Evolutionary conservation across 2,797 vertebrate genomes (phyloP), one percentile per base, ranked within the genome.

Genomic region (Glossophaga mutica): DNA sequence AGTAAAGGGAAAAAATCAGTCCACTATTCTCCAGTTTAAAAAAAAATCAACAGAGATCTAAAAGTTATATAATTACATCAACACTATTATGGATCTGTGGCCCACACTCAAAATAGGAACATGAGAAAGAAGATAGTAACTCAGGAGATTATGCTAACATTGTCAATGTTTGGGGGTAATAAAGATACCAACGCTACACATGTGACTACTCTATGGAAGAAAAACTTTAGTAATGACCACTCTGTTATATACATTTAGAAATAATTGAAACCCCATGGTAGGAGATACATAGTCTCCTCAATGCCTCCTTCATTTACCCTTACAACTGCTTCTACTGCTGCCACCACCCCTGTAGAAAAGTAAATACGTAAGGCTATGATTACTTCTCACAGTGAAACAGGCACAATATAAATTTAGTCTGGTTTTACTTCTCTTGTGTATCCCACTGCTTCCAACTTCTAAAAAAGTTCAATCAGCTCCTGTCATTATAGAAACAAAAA

Each of bases 401-500:
- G 26, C 3, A 87, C 39, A 4, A 50, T 10, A 29, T n/a, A 89
- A 88, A 78, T 87, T 87, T 34, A 92, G 19, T 87, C 12, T 73
- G 24, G 70, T 34, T 84, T 81, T 85, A 73, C 48, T 89, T 29
- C 24, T 93, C 76, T 22, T 93, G 70, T 67, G 21, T 62, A 85
- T 26, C 26, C 6, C 29, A 83, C 32, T 29, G n/a, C 16, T 88
- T 65, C 57, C 46, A 91, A 87, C 21, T 48, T 94, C 42, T 91
- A 70, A 91, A 91, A 89, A 92, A 59, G 46, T 70, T 16, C 42
- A 70, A 42, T 94, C 83, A 93, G 26, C 57, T 90, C 76, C 52
- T 90, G 55, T 94, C 32, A 94, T 90, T 87, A 92, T 29, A 92
- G 34, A 97, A 77, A 26, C 82, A 87, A 84, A 91, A 91, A 46